phyloP scores from a whole-genome alignment of 2,797 vertebrate species.

The Tokudaia muenninki region DNA sequence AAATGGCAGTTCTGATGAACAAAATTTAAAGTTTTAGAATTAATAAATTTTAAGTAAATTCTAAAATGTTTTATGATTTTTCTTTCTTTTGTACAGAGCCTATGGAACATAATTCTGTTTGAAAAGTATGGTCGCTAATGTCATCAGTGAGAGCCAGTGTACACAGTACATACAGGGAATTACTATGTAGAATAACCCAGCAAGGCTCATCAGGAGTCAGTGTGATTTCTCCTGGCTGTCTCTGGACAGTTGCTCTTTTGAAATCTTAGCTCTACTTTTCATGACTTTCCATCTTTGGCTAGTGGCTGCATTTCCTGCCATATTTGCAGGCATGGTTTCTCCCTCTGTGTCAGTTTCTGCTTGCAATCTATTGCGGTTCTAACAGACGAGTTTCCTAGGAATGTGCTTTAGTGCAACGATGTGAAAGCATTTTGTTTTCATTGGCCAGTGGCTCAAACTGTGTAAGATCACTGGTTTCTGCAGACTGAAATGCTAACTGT shows the following conservation, averaged over 20 bases:
- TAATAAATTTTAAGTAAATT: constrained; percentile 31
- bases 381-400: background rate
- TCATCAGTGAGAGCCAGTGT: background rate
- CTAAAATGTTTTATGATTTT: background rate
- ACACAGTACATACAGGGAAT: background rate
- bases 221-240: background rate
- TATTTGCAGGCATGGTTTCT: background rate
- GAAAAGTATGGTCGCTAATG: background rate
- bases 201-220: background rate
- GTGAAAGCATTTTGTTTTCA: constrained; percentile 31
- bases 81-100: constrained; percentile 18
- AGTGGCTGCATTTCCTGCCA: background rate
- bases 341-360: constrained; percentile 40
- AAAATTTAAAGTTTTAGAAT: constrained; percentile 39
- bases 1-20: background rate
- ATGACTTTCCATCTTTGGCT: constrained; percentile 22
- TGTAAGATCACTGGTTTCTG: constrained; percentile 13
- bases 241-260: background rate
- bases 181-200: background rate
- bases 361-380: constrained; percentile 49
- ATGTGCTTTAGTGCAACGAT: constrained; percentile 1
- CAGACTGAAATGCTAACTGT: background rate
- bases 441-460: constrained; percentile 24
- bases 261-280: constrained; percentile 7
- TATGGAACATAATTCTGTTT: background rate